A percentile compares a stretch with the other conserved stretches of the same genome.
Evolutionary conservation across 2,113 vertebrate species (phyloP).

Genomic region (Raja brachyura): DNA sequence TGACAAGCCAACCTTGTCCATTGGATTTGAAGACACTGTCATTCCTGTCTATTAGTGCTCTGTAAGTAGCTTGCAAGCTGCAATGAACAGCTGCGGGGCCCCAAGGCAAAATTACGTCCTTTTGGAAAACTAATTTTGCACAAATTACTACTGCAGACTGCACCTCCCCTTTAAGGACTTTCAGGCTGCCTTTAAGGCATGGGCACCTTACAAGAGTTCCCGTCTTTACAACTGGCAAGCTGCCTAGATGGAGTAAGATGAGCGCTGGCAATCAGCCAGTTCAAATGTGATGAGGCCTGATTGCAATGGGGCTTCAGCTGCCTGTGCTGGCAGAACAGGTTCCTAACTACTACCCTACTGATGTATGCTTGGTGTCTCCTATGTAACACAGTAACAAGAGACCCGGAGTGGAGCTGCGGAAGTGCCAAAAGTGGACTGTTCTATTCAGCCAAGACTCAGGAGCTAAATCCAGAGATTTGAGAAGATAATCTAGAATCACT

Average conservation of each 20-base stretch:
- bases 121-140: not conserved
- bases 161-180: not conserved
- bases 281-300: not conserved
- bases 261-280: not conserved
- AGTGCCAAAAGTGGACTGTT: no score
- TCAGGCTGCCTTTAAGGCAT: not conserved
- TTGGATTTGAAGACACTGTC: not conserved
- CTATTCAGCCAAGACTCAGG: no score
- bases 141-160: not conserved
- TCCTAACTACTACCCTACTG: not conserved
- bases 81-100: not conserved
- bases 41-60: not conserved
- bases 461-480: not conserved
- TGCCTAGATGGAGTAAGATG: not conserved
- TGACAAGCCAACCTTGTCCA: not conserved
- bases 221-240: not conserved
- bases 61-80: not conserved
- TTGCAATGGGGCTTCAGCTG: not conserved
- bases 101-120: not conserved
- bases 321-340: not conserved
- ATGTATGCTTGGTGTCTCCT: not conserved
- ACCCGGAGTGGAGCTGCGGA: not conserved
- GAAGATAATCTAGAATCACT: not conserved
- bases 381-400: not conserved
- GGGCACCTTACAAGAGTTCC: not conserved